Percentiles rank a stretch among this genome's conserved stretches.
phyloP scores from a whole-genome alignment of 1,140 invertebrate genomes.

The Drosophila repletoides region DNA sequence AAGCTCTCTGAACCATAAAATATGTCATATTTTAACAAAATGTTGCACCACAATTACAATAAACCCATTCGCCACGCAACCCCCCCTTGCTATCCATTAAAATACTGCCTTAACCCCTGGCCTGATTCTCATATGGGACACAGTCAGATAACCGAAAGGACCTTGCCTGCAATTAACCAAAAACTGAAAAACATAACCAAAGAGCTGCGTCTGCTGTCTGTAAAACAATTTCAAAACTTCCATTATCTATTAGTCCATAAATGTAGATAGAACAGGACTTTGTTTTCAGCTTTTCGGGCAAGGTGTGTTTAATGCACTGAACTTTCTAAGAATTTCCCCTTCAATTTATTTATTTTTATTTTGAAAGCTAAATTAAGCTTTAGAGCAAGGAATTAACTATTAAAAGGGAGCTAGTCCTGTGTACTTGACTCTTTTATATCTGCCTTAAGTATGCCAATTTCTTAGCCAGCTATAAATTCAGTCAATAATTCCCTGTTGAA shows the following conservation, averaged over 20 bases:
- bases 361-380: too few species aligned
- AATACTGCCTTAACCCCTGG: background rate
- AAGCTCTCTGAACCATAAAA: conserved; percentile 77
- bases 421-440: too few species aligned
- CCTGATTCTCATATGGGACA: conserved; percentile 68
- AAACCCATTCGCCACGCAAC: conserved; percentile 72
- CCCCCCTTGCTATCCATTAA: background rate
- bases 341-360: too few species aligned
- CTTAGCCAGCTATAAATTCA: too few species aligned
- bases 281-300: background rate
- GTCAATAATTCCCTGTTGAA: too few species aligned
- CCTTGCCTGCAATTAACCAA: conserved; percentile 51
- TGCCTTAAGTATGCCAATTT: too few species aligned
- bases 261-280: conserved; percentile 33
- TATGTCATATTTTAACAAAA: conserved; percentile 82
- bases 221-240: conserved; percentile 65
- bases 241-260: conserved; percentile 76
- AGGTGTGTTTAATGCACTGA: background rate
- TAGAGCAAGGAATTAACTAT: too few species aligned
- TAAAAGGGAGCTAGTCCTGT: too few species aligned
- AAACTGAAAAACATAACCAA: background rate
- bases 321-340: too few species aligned
- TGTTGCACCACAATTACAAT: conserved; percentile 75
- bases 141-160: conserved; percentile 47
- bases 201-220: conserved; percentile 17